Percentiles rank a stretch among this genome's conserved stretches.
These are phyloP conservation scores for Stramonita haemastoma DNA, from an alignment of 2,888 invertebrate genomes.

Conservation along the genomic window DNA sequence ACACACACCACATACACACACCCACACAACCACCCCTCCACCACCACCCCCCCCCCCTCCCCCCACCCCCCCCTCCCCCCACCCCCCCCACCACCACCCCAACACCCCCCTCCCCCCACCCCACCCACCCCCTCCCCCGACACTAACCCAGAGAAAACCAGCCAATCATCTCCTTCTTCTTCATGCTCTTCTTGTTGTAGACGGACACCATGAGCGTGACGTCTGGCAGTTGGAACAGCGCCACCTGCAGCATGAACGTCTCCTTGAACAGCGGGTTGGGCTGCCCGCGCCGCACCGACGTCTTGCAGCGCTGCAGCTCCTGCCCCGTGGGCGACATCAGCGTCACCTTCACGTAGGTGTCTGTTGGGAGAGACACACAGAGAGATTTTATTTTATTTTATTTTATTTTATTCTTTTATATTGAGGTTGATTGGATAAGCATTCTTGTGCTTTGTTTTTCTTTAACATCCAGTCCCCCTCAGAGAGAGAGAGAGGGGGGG, in stretches of 20 bases:
- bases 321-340: constrained; percentile 94
- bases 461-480: no score
- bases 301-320: constrained; percentile 95
- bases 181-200: constrained; percentile 93
- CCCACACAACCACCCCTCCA: neutral
- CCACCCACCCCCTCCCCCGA: no score
- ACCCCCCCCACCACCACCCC: no score
- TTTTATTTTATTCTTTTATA: no score
- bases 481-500: neutral
- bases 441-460: no score
- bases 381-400: no score
- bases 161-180: constrained; percentile 96
- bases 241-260: constrained; percentile 97
- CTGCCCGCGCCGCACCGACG: constrained; percentile 92
- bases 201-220: constrained; percentile 96
- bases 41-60: neutral
- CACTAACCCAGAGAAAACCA: constrained; percentile 92
- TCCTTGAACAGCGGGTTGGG: constrained; percentile 97
- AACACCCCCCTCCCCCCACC: no score
- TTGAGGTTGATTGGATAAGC: no score
- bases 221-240: constrained; percentile 94
- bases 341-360: constrained; percentile 95
- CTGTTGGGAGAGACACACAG: no score
- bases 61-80: no score
- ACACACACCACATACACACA: no score